A percentile compares a stretch with the other conserved stretches of the same genome.
phyloP scores from a whole-genome alignment of 2,113 vertebrate genomes.

The Ciconia stormi region DNA sequence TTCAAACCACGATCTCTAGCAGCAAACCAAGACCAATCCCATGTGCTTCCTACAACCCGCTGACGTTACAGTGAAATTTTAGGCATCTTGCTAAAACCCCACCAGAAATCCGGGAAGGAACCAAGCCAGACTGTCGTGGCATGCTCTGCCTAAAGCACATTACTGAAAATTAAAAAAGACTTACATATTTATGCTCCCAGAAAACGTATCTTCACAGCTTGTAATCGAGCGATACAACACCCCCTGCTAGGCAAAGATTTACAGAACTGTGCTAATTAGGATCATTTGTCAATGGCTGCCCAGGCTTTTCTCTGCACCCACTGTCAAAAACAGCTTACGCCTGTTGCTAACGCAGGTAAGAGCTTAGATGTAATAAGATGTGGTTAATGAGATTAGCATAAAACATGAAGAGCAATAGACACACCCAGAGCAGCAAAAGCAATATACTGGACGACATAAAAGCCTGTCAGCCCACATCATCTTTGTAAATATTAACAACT shows the following conservation, averaged over 20 bases:
- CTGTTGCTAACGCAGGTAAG: not conserved
- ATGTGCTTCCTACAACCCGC: not conserved
- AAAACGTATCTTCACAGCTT: not conserved
- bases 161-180: not conserved
- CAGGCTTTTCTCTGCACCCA: not conserved
- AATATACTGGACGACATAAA: not conserved
- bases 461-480: not conserved
- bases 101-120: not conserved
- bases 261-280: constrained; percentile 24
- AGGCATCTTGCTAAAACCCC: not conserved
- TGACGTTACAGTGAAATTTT: not conserved
- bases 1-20: not conserved
- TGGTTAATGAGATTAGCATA: constrained; percentile 4
- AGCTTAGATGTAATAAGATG: not conserved
- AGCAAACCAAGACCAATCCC: not conserved
- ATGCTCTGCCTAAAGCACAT: not conserved
- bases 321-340: not conserved
- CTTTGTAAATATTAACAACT: not conserved
- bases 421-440: constrained; percentile 10
- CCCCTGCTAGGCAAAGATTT: constrained; percentile 16
- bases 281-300: constrained; percentile 9
- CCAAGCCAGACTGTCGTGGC: rapidly evolving
- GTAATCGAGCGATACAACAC: not conserved
- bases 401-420: not conserved
- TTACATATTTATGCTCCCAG: not conserved